A percentile compares a stretch with the other conserved stretches of the same genome.
These are phyloP conservation scores for Ptilonorhynchus violaceus DNA, from an alignment of 2,113 vertebrate genomes.

Conservation along the genomic window DNA sequence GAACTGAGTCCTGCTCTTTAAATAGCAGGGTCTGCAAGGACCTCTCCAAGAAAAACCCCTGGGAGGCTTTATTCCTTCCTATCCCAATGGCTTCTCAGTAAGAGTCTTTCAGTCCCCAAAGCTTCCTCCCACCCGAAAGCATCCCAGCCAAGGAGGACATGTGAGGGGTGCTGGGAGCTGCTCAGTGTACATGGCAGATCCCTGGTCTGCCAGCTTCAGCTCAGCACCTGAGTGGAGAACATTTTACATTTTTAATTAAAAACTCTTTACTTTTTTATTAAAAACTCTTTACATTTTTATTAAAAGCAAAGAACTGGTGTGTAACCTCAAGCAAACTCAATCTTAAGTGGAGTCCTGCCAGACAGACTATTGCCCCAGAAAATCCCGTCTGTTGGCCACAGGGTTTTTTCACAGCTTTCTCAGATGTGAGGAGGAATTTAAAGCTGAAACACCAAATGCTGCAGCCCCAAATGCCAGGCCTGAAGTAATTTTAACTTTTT, in stretches of 20 bases:
- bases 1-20: not conserved
- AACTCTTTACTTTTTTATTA: not conserved
- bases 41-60: not conserved
- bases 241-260: not conserved
- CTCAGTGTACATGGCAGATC: not conserved
- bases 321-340: not conserved
- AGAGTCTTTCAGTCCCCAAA: not conserved
- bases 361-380: not conserved
- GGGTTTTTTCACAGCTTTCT: not conserved
- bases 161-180: not conserved
- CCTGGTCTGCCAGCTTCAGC: not conserved
- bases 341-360: not conserved
- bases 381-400: accelerated
- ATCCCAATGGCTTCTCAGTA: not conserved
- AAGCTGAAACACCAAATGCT: not conserved
- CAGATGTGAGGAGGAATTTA: not conserved
- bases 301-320: not conserved
- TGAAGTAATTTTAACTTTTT: not conserved
- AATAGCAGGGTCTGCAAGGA: not conserved
- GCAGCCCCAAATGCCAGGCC: not conserved
- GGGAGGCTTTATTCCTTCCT: not conserved
- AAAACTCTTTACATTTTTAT: not conserved
- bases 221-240: not conserved
- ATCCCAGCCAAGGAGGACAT: not conserved
- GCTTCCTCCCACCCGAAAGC: not conserved